Evolutionary conservation across 2,888 invertebrate species (phyloP).

Genomic region (Panzeria rudis): DNA sequence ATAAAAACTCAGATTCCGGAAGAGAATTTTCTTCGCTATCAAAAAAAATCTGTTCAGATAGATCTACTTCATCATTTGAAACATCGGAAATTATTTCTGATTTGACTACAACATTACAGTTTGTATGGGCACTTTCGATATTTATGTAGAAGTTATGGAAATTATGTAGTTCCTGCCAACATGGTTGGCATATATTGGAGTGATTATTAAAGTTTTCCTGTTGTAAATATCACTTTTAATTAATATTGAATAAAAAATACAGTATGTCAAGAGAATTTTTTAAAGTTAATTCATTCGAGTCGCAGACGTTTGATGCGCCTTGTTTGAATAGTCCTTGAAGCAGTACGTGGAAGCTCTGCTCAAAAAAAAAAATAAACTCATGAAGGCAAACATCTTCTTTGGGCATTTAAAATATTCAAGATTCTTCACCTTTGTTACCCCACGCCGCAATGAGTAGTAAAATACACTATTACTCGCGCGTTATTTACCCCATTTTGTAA

Average conservation of each 20-base stretch:
- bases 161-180: slow-evolving; percentile 68
- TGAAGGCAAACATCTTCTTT: no score
- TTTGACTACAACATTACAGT: slow-evolving; percentile 72
- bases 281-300: neutral
- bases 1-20: slow-evolving; percentile 22
- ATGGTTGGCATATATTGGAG: slow-evolving; percentile 23
- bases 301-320: neutral
- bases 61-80: neutral
- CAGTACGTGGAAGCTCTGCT: neutral
- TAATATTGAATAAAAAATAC: neutral
- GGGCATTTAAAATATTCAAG: no score
- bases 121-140: slow-evolving; percentile 75
- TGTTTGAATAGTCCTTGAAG: no score
- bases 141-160: slow-evolving; percentile 77
- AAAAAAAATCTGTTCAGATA: neutral
- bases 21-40: neutral
- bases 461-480: no score
- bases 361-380: no score
- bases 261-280: neutral
- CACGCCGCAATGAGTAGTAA: no score
- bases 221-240: neutral
- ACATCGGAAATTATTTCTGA: slow-evolving; percentile 55
- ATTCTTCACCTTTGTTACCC: no score
- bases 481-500: no score
- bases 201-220: slow-evolving; percentile 34